These are phyloP conservation scores for Cerastis rubricosa DNA, from an alignment of 2,888 invertebrate species.

Conservation along the genomic window DNA sequence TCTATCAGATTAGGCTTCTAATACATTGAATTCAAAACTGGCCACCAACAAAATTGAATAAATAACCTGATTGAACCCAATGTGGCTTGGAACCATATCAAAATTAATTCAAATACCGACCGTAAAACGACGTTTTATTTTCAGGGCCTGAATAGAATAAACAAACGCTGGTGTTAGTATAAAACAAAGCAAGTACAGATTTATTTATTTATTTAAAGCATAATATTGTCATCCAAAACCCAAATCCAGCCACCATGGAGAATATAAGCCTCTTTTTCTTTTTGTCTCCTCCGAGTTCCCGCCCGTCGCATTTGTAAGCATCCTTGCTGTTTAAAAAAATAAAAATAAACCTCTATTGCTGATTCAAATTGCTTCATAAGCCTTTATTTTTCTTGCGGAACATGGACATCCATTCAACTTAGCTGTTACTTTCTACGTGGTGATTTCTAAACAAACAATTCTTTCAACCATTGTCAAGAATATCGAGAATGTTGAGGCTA, in stretches of 20 bases:
- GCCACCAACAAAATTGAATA: background rate
- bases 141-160: constrained; percentile 22
- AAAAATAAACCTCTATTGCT: constrained; percentile 55
- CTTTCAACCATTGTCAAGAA: background rate
- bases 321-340: constrained; percentile 55
- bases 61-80: background rate
- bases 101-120: constrained; percentile 3
- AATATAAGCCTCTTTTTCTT: constrained; percentile 48
- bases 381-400: constrained; percentile 50
- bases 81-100: background rate
- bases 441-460: constrained; percentile 14
- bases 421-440: background rate
- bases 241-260: constrained; percentile 54
- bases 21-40: background rate
- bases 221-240: constrained; percentile 49
- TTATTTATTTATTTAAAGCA: constrained; percentile 43
- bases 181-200: constrained; percentile 37
- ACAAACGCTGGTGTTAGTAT: constrained; percentile 32
- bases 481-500: background rate
- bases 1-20: background rate
- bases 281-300: constrained; percentile 33
- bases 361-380: constrained; percentile 57
- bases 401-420: constrained; percentile 45
- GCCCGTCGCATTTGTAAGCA: constrained; percentile 50
- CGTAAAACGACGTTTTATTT: constrained; percentile 6